Evolutionary conservation across 2,113 vertebrate genomes (phyloP), one percentile per base, ranked within the genome.

Genomic region (Strix uralensis): DNA sequence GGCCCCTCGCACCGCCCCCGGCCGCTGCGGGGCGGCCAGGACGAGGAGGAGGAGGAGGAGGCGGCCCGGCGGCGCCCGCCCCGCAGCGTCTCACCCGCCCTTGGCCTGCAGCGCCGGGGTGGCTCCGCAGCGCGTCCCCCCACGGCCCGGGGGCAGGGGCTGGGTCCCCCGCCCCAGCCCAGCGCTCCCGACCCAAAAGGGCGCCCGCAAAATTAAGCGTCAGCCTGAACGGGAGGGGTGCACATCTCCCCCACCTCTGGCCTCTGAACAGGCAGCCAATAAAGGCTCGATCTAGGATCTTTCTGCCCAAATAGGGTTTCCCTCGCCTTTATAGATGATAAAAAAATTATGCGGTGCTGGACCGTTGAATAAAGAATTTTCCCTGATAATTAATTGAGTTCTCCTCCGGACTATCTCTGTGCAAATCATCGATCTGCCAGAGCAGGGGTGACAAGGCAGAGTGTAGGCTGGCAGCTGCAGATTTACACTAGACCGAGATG

Each of bases 241-340:
- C 18, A 0, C 22, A 11, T 13, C 4, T 32, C 6, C 10, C 13
- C 5, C 49, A 2, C 14, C 14, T 29, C 30, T 63, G 7, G 21
- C 40, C 46, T 44, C 42, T 8, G 20, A 61, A 42, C 20, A 15
- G 5, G 7, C 73, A 38, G n/a, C 40, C 44, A 5, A 61, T 67
- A 23, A 59, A 57, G 11, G 18, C 61, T 27, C 42, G 5, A 5
- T 44, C 66, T 44, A 32, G 52, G 23, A n/a, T 21, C 27, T 22
- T 74, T 40, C 61, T 15, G 42, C 42, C 40, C 55, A 22, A 3
- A n/a, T 25, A 23, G n/a, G 17, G 15, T 47, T 61, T 71, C 55
- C 29, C 20, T 71, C 10, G 4, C 58, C 30, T 62, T 52, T 5
- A 27, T 0, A 30, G 15, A 18, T 34, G 21, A 32, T 18, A 7